Evolutionary conservation across 2,113 vertebrate species (phyloP).

Genomic region (Ictidomys tridecemlineatus): DNA sequence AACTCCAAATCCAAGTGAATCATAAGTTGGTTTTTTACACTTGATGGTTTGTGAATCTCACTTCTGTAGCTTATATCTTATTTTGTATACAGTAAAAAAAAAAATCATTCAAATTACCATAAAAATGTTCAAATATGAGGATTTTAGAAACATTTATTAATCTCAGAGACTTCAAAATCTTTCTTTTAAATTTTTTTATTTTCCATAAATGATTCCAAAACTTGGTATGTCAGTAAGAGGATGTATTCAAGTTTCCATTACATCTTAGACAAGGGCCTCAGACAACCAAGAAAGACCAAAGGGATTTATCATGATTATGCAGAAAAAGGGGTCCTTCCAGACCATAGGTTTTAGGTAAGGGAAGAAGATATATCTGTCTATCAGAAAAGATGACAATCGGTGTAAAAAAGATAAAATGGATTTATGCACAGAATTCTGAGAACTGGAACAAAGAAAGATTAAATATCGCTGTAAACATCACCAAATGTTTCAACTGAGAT

Average conservation of each 20-base stretch:
- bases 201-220: neutral
- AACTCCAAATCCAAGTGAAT: neutral
- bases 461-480: neutral
- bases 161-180: neutral
- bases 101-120: neutral
- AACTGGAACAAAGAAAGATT: neutral
- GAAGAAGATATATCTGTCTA: neutral
- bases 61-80: neutral
- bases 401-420: neutral
- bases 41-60: neutral
- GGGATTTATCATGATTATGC: neutral
- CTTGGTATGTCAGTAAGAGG: neutral
- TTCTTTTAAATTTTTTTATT: neutral
- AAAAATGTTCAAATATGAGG: neutral
- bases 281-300: neutral
- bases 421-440: constrained; percentile 44
- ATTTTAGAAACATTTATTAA: neutral
- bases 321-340: neutral
- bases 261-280: neutral
- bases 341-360: neutral
- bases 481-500: rapidly evolving
- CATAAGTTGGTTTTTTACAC: neutral
- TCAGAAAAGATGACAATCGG: neutral
- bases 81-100: neutral
- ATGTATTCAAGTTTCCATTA: neutral